Base-by-base conservation (phyloP, 2,113 vertebrate genomes). In the Oostethus manadensis region DNA sequence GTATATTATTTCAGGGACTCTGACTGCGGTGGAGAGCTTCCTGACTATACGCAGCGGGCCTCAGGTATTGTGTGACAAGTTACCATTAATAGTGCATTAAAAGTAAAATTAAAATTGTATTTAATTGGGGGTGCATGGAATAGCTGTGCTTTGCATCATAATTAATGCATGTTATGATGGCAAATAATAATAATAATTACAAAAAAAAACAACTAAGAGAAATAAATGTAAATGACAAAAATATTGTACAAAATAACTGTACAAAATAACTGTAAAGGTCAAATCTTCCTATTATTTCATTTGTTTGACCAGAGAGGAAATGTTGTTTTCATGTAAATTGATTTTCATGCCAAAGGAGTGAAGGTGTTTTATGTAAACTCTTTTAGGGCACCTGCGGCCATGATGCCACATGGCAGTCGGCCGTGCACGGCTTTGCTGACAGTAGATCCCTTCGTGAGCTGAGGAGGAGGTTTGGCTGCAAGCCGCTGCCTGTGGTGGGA, bases 21-120 rank as follows among this genome's bases (percentile, higher is more conserved):
- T 94, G 83, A 94, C 93, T 58, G 84, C 91, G 66, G 88, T 93
- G 11, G 93, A 95, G 87, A 94, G 94, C 83, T 95, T 93, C 82
- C 68, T 92, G 79, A 80, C 76, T 0, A 4, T 94, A 35, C 85
- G 81, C 53, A 82, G 73, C 18, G 92, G 92, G 63, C 84, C 92
- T 58, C 83, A 92, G 92, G 94, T 94, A 87, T 60, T 87, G 86
- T 3, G 10, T 40, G 18, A 47, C 14, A 51, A 51, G 17, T 14
- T 11, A 9, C 40, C 18, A 10, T 16, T 16, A 43, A 7, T 38
- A 21, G 13, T 38, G 10, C 18, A 47, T 47, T 47, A 14, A n/a
- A 55, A 55, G 11, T 2, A 38, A 38, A 55, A 1, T 45, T 45
- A 2, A 21, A n/a, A 21, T 26, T 29, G 22, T 1, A 15, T 51